These are phyloP conservation scores for Polymixis flavicincta DNA, from an alignment of 2,888 invertebrate species.

Conservation along the genomic window DNA sequence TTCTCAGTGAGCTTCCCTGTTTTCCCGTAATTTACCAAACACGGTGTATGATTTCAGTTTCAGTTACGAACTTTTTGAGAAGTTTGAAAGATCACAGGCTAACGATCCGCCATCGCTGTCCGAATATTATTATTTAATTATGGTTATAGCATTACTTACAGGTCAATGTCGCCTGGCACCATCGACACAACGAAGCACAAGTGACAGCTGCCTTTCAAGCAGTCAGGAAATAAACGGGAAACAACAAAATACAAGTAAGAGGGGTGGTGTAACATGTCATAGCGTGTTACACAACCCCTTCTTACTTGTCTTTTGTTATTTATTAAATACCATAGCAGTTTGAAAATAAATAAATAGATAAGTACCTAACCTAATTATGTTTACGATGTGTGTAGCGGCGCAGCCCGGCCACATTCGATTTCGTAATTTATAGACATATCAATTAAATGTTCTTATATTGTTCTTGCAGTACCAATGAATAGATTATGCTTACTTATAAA, in stretches of 20 bases:
- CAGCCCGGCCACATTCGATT: too few relatives aligned
- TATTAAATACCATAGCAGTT: too few relatives aligned
- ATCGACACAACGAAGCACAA: neutral
- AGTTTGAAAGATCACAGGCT: neutral
- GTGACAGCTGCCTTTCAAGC: conserved; percentile 18
- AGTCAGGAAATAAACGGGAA: neutral
- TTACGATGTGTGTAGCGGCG: too few relatives aligned
- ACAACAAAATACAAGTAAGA: neutral
- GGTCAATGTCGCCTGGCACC: conserved; percentile 10
- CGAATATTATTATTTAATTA: conserved; percentile 9
- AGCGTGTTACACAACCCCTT: too few relatives aligned
- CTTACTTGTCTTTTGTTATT: too few relatives aligned
- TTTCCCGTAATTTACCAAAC: neutral
- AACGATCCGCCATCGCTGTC: neutral
- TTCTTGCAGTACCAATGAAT: too few relatives aligned
- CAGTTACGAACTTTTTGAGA: conserved; percentile 5
- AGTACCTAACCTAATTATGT: neutral
- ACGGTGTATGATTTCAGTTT: conserved; percentile 12
- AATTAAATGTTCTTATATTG: too few relatives aligned
- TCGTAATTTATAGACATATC: too few relatives aligned
- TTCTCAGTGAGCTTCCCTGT: too few relatives aligned
- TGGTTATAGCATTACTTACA: neutral
- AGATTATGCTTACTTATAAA: too few relatives aligned
- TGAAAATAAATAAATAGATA: neutral
- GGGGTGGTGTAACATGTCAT: neutral